Percentiles rank a stretch among this genome's conserved stretches.
These are phyloP conservation scores for Alcedo atthis DNA, from an alignment of 2,797 vertebrate genomes.

Conservation along the genomic window DNA sequence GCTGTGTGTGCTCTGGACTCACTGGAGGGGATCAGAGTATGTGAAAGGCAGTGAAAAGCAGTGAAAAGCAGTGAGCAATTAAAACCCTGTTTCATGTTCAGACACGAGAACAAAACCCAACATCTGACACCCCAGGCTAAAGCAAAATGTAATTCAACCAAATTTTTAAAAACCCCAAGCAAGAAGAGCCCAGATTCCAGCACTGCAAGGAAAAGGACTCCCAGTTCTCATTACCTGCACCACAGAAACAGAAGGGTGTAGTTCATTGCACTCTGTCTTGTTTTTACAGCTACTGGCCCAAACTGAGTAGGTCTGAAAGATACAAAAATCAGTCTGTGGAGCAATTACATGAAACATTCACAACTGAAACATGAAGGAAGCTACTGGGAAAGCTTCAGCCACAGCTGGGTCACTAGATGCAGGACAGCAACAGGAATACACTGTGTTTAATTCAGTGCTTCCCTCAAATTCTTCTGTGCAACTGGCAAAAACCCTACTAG, in stretches of 20 bases:
- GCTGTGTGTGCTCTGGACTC: too few relatives aligned
- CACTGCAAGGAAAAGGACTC: not conserved
- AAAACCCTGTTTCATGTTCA: not conserved
- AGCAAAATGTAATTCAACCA: not conserved
- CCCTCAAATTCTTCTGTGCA: not conserved
- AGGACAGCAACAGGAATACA: not conserved
- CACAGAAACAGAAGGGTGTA: conserved; percentile 95
- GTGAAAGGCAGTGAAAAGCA: not conserved
- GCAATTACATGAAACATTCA: not conserved
- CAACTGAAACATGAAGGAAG: not conserved
- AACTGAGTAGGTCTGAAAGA: conserved; percentile 90
- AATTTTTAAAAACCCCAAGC: not conserved
- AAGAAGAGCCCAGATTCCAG: not conserved
- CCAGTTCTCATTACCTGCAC: conserved; percentile 87
- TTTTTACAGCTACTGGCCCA: conserved; percentile 98
- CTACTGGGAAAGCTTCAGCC: not conserved
- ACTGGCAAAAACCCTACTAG: not conserved
- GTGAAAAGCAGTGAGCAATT: not conserved
- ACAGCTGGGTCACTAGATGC: not conserved
- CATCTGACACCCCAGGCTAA: not conserved
- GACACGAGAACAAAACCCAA: not conserved
- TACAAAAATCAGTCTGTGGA: not conserved
- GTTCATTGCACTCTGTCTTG: conserved; percentile 95
- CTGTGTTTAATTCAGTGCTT: not conserved
- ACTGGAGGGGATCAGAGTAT: too few relatives aligned